These are phyloP conservation scores for Polypedilum pembai DNA, from an alignment of 1,140 invertebrate species.

Conservation along the genomic window DNA sequence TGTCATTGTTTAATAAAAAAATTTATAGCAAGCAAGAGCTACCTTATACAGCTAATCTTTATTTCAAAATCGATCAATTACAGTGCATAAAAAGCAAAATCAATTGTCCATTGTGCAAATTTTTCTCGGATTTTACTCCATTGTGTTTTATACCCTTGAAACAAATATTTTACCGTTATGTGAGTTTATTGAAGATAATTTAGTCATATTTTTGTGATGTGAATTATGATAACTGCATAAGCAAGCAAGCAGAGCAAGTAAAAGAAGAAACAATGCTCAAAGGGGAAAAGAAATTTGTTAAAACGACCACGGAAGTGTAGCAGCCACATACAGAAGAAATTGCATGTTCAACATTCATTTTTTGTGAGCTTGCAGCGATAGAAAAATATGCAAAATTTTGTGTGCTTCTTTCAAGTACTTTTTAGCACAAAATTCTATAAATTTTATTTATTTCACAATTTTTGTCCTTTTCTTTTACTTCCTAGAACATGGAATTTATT, in stretches of 20 bases:
- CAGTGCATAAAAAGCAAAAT: no score
- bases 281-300: slow-evolving; percentile 12
- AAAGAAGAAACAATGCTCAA: not conserved
- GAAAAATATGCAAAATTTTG: slow-evolving; percentile 1
- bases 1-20: no score
- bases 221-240: slow-evolving; percentile 6
- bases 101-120: no score
- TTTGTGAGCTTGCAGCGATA: not conserved
- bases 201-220: not conserved
- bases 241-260: no score
- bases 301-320: not conserved
- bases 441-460: not conserved
- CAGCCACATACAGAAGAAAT: not conserved
- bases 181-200: not conserved
- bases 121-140: no score
- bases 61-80: no score
- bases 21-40: no score
- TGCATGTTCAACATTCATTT: slow-evolving; percentile 13
- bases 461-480: not conserved
- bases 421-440: not conserved
- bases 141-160: no score
- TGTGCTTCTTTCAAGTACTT: not conserved
- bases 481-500: not conserved
- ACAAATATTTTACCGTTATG: no score
- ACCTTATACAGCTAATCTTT: no score